Percentiles rank a stretch among this genome's conserved stretches.
Evolutionary conservation across 2,888 invertebrate genomes (phyloP).

Genomic region (Smittia sp.): DNA sequence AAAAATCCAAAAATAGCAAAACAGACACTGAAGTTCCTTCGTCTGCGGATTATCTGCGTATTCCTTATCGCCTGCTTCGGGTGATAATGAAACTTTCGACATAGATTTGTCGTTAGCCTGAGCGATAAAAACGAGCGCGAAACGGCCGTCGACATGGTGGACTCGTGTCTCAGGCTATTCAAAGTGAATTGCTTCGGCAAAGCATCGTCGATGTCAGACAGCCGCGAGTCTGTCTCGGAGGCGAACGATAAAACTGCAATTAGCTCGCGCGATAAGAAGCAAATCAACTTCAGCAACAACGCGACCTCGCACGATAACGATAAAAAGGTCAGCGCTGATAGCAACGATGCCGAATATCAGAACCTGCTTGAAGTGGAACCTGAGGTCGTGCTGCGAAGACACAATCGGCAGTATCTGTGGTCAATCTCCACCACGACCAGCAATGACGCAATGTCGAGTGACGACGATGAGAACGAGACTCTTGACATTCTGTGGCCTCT

Average conservation of each 20-base stretch:
- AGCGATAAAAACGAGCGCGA: neutral
- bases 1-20: neutral
- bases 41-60: too few species aligned
- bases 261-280: neutral
- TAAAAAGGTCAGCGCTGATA: neutral
- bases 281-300: neutral
- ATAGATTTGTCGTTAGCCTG: neutral
- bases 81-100: neutral
- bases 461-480: slow-evolving; percentile 21
- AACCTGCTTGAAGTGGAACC: neutral
- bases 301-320: neutral
- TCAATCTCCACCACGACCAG: slow-evolving; percentile 15
- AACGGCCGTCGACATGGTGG: slow-evolving; percentile 20
- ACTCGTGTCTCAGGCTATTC: slow-evolving; percentile 25
- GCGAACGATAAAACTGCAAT: neutral
- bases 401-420: slow-evolving; percentile 22
- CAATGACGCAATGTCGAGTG: slow-evolving; percentile 28
- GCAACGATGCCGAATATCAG: neutral
- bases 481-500: slow-evolving; percentile 30
- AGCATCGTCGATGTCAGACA: neutral
- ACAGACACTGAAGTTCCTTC: neutral
- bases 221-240: neutral
- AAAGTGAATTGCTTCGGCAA: slow-evolving; percentile 10
- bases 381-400: slow-evolving; percentile 8
- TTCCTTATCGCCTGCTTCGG: neutral